Base-by-base conservation (phyloP, 1,140 invertebrate genomes). In the Agraylea sexmaculata region DNA sequence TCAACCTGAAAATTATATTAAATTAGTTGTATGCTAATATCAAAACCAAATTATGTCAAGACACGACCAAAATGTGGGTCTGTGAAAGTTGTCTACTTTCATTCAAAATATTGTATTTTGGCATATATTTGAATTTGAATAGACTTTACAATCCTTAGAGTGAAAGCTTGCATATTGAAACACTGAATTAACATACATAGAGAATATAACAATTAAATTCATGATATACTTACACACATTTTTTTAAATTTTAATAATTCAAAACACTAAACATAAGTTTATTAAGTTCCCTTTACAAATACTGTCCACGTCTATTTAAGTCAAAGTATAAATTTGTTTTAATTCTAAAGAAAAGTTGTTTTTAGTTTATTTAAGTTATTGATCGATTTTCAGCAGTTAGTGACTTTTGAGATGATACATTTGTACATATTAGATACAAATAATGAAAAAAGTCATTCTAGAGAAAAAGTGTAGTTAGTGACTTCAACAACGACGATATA, bases 1-100 rank as follows among this genome's bases (percentile, higher is more conserved):
- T 74, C 66, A 6, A 74, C 65, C 62, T 68, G 42, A 17, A 56
- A 52, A 11, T 29, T n/a, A n/a, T n/a, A n/a, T n/a, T n/a, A n/a
- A n/a, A n/a, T n/a, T 53, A n/a, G n/a, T n/a, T n/a, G n/a, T n/a
- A n/a, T n/a, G n/a, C n/a, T n/a, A n/a, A n/a, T n/a, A n/a, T n/a
- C n/a, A n/a, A n/a, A n/a, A n/a, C n/a, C n/a, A n/a, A n/a, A n/a
- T n/a, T n/a, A n/a, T n/a, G n/a, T n/a, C n/a, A n/a, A n/a, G n/a
- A n/a, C n/a, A n/a, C n/a, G n/a, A n/a, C n/a, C n/a, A n/a, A n/a
- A n/a, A n/a, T n/a, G n/a, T n/a, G n/a, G n/a, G n/a, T n/a, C n/a
- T n/a, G n/a, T n/a, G n/a, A n/a, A n/a, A n/a, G n/a, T n/a, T n/a
- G n/a, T n/a, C n/a, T n/a, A n/a, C n/a, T n/a, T n/a, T n/a, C n/a